Base-by-base conservation (phyloP, 2,888 invertebrate species). In the Emesis furor region DNA sequence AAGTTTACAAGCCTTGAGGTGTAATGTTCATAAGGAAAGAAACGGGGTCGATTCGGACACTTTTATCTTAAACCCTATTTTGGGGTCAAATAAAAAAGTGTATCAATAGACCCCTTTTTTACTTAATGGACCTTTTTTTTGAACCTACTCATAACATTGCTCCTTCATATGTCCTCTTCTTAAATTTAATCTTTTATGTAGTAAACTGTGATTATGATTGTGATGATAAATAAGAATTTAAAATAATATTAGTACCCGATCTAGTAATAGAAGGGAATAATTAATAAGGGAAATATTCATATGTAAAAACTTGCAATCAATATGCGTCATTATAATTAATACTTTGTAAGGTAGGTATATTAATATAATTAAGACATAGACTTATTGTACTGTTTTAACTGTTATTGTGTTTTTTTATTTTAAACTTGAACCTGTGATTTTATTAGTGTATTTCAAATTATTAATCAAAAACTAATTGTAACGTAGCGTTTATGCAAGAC, bases 351-450 rank as follows among this genome's bases (percentile, higher is more conserved):
- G 85, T 84, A 84, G 85, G 84, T 84, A 86, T 86, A 84, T 82
- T 73, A 73, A 55, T 84, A 86, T 86, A 86, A 84, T 82, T 84
- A 84, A 86, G 84, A 86, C 86, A 84, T 84, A 84, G 84, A 86
- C 84, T 84, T 86, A 86, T 86, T 86, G 86, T 86, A 86, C 84
- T 86, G 84, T 86, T 86, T 86, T 85, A 85, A 86, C 86, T 86
- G 86, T 86, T 86, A 86, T 86, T 86, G 86, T 86, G 86, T 86
- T 86, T 86, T 86, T 86, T 86, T 86, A 86, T 86, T 86, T 86
- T 86, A 86, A 86, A 85, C 85, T 86, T 86, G 85, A 85, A 86
- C 85, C 86, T 86, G 86, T 86, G 86, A 85, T 86, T 86, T 86
- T 86, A 86, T 86, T 86, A 86, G 86, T 85, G 86, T 86, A 86